Percentiles rank a stretch among this genome's conserved stretches.
Conservation (phyloP, 2,797 vertebrate genomes). For the Ctenopoma kingsleyae region DNA sequence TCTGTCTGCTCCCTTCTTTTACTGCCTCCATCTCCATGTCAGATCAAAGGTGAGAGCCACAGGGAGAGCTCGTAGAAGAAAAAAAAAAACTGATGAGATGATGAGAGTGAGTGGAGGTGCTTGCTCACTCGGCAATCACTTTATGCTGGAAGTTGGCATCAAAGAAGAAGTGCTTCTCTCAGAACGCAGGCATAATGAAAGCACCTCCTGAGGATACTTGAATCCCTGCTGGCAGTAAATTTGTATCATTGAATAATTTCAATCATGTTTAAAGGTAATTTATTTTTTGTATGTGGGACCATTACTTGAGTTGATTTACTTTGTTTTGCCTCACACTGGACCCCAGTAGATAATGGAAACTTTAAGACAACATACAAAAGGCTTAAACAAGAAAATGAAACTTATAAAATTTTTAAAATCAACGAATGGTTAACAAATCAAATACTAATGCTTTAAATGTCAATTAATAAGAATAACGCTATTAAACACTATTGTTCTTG, state of each 20-base stretch:
- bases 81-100: constrained; percentile 52
- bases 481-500: too few relatives aligned
- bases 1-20: constrained; percentile 37
- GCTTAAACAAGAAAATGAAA: neutral
- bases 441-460: neutral
- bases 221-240: constrained; percentile 15
- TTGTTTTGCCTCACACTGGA: neutral
- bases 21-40: constrained; percentile 38
- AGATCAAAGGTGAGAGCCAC: constrained; percentile 69
- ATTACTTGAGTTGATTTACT: constrained; percentile 9
- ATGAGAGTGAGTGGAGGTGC: constrained; percentile 30
- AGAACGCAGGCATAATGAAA: constrained; percentile 35
- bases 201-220: constrained; percentile 10
- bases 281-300: neutral
- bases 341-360: neutral
- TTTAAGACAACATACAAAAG: neutral
- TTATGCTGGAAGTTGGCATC: constrained; percentile 35
- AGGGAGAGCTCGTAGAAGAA: constrained; percentile 23
- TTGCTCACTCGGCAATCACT: constrained; percentile 44
- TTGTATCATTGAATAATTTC: constrained; percentile 21
- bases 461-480: neutral
- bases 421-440: neutral
- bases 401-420: neutral
- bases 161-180: constrained; percentile 39
- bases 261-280: constrained; percentile 14